These are phyloP conservation scores for Monoplex corrugatus DNA, from an alignment of 2,888 invertebrate species.

Conservation along the genomic window DNA sequence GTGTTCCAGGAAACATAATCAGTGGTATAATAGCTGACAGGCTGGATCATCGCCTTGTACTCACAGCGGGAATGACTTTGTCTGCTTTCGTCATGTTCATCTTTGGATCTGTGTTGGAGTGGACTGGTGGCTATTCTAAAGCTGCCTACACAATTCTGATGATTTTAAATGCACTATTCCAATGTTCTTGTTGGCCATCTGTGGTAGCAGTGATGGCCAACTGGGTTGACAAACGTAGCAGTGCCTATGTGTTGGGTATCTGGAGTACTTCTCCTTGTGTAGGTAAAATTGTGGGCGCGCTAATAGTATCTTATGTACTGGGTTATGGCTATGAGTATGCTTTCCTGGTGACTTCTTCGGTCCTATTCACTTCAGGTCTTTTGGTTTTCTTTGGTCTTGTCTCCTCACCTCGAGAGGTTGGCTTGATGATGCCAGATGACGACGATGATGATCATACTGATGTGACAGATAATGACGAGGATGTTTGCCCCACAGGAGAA, in stretches of 20 bases:
- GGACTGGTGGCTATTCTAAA: slow-evolving; percentile 81
- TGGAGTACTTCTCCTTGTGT: slow-evolving; percentile 84
- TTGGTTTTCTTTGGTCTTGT: slow-evolving; percentile 81
- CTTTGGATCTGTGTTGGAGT: slow-evolving; percentile 82
- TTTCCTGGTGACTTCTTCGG: slow-evolving; percentile 81
- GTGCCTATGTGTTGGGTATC: slow-evolving; percentile 83
- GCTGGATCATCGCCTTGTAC: slow-evolving; percentile 56
- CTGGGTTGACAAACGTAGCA: slow-evolving; percentile 82
- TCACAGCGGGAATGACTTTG: slow-evolving; percentile 7
- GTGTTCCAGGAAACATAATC: slow-evolving; percentile 81
- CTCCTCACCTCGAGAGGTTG: slow-evolving; percentile 80
- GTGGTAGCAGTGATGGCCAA: slow-evolving; percentile 83
- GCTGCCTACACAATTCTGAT: slow-evolving; percentile 81
- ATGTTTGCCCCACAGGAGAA: neutral
- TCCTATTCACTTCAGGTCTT: slow-evolving; percentile 80
- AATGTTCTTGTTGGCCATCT: slow-evolving; percentile 83
- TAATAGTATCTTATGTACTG: slow-evolving; percentile 81
- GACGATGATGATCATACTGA: neutral
- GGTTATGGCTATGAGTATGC: slow-evolving; percentile 83
- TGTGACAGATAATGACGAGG: neutral
- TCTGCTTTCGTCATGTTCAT: slow-evolving; percentile 76
- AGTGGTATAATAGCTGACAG: slow-evolving; percentile 83
- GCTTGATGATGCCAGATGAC: slow-evolving; percentile 57
- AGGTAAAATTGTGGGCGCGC: slow-evolving; percentile 83
- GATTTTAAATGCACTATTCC: slow-evolving; percentile 83